Evolutionary conservation across 2,888 invertebrate genomes (phyloP).

Genomic region (Prenolepis imparis): DNA sequence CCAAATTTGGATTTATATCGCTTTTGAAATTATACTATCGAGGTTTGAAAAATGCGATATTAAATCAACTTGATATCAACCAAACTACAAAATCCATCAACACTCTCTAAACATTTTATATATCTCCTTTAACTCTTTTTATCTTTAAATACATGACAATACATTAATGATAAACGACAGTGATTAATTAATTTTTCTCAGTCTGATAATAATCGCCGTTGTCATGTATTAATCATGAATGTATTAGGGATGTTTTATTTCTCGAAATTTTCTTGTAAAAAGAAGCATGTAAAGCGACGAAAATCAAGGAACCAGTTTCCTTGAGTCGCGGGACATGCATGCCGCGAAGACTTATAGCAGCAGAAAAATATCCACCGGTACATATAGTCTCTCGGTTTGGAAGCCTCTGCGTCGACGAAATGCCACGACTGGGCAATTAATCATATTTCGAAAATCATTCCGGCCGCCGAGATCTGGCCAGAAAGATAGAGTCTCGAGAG

Average conservation of each 20-base stretch:
- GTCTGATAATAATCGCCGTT: neutral
- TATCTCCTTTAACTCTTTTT: neutral
- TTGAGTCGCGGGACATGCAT: conserved; percentile 33
- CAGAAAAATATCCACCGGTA: conserved; percentile 66
- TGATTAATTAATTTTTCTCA: conserved; percentile 1
- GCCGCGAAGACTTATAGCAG: conserved; percentile 54
- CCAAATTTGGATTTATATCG: neutral
- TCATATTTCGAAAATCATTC: conserved; percentile 86
- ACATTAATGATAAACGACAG: neutral
- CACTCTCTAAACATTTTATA: neutral
- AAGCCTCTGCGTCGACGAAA: conserved; percentile 75
- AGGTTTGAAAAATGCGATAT: neutral
- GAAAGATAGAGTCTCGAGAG: conserved; percentile 80
- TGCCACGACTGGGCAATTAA: conserved; percentile 84
- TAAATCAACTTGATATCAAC: neutral
- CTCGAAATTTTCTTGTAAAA: neutral
- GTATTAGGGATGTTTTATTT: neutral
- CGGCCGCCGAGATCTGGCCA: conserved; percentile 83
- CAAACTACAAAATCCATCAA: neutral
- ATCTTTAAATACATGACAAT: neutral
- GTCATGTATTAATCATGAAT: no score
- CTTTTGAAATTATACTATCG: neutral
- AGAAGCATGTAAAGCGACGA: neutral
- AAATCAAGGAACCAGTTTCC: conserved; percentile 42
- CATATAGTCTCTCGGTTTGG: conserved; percentile 51